Percentiles rank a stretch among this genome's conserved stretches.
Conservation (phyloP, 2,113 vertebrate genomes). For the Chrysochloris asiatica region DNA sequence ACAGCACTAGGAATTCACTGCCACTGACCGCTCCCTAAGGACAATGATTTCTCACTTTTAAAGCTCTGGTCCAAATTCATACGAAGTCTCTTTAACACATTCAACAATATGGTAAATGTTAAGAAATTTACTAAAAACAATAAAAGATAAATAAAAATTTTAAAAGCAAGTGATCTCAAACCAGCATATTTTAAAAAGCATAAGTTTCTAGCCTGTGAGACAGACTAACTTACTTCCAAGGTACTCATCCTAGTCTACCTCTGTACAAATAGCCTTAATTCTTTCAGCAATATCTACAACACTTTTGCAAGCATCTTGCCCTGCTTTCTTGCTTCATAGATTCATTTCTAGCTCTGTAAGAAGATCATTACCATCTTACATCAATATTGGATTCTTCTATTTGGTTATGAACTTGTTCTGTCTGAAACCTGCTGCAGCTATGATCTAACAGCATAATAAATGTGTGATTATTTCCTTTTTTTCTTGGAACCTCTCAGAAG, state of each 20-base stretch:
- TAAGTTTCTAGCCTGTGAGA: neutral
- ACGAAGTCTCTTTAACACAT: neutral
- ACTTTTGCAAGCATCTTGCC: neutral
- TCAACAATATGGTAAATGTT: neutral
- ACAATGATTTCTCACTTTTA: neutral
- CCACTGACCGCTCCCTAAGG: neutral
- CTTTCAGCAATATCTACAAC: neutral
- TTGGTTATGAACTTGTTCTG: neutral
- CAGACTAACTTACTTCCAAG: neutral
- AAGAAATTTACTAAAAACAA: conserved; percentile 29
- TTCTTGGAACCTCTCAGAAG: neutral
- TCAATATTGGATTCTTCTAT: neutral
- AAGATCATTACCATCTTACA: neutral
- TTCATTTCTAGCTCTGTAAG: neutral
- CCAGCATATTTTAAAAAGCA: neutral
- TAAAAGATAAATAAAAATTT: neutral
- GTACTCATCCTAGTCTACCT: neutral
- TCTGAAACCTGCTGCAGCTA: neutral
- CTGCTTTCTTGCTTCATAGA: conserved; percentile 15
- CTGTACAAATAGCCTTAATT: neutral
- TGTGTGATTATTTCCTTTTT: conserved; percentile 6
- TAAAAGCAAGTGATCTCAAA: neutral
- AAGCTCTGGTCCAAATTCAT: neutral
- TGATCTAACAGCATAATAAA: neutral
- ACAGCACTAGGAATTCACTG: neutral